phyloP scores from a whole-genome alignment of 2,797 vertebrate species.

The Lemur catta region DNA sequence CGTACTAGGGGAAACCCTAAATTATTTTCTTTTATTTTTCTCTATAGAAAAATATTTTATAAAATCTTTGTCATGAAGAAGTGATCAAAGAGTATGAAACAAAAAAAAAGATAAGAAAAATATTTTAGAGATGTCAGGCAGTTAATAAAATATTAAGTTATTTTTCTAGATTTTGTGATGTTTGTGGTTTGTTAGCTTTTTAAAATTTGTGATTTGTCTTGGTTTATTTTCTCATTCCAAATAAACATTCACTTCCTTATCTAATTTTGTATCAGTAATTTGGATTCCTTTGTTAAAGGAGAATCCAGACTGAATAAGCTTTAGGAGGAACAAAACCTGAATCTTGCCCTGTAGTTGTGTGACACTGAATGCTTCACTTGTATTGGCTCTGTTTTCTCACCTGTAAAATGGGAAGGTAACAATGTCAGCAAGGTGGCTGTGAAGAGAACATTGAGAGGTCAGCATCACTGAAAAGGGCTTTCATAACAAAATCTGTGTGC shows the following conservation, averaged over 20 bases:
- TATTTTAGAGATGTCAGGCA: conserved; percentile 4
- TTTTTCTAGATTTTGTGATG: background rate
- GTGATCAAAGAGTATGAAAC: conserved; percentile 25
- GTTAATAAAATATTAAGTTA: conserved; percentile 55
- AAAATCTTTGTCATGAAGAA: conserved; percentile 28
- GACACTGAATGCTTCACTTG: rapidly evolving
- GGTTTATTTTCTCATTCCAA: conserved; percentile 12
- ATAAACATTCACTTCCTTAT: background rate
- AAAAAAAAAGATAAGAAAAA: conserved; percentile 21
- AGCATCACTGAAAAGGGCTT: background rate
- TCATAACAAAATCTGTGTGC: background rate
- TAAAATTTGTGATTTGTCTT: conserved; percentile 15
- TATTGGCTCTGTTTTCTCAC: background rate
- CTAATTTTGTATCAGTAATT: background rate
- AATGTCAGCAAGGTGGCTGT: background rate
- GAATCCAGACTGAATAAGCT: background rate
- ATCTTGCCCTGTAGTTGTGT: too few species aligned
- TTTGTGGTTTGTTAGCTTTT: conserved; percentile 19
- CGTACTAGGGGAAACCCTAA: background rate
- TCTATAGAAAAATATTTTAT: conserved; percentile 32
- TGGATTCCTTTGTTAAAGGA: background rate
- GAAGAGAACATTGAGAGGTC: background rate
- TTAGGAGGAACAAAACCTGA: background rate
- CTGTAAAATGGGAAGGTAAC: background rate
- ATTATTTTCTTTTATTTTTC: conserved; percentile 51